A percentile compares a stretch with the other conserved stretches of the same genome.
Evolutionary conservation across 1,140 invertebrate species (phyloP).

Genomic region (Vanessa atalanta): DNA sequence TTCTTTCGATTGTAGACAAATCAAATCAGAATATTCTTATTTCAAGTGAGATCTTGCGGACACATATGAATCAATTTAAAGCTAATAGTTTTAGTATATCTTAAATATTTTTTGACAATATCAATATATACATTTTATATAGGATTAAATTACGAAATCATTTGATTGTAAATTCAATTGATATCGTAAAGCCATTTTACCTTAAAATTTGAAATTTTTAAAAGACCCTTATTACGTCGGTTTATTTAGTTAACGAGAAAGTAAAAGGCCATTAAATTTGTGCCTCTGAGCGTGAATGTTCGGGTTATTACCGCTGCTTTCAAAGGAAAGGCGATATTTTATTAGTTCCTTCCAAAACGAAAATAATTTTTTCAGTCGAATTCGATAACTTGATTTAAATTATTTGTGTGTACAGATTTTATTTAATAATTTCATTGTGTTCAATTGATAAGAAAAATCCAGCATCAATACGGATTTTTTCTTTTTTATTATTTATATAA

Average conservation of each 20-base stretch:
- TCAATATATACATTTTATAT: too few species aligned
- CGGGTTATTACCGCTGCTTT: conserved; percentile 21
- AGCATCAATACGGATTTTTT: too few species aligned
- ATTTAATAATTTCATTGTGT: too few species aligned
- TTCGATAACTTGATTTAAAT: too few species aligned
- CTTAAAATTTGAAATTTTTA: conserved; percentile 11
- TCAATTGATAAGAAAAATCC: too few species aligned
- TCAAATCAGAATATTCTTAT: background rate
- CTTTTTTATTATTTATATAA: too few species aligned
- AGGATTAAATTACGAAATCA: background rate
- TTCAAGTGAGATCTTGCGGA: background rate
- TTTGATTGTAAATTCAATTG: background rate
- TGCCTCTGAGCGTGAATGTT: conserved; percentile 15
- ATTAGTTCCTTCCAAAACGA: background rate
- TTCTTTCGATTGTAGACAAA: conserved; percentile 23
- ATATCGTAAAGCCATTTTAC: conserved; percentile 10
- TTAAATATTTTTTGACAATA: too few species aligned
- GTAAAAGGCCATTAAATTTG: conserved; percentile 29
- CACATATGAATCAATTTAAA: too few species aligned
- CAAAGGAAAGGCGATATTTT: background rate
- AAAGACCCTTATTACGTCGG: conserved; percentile 15
- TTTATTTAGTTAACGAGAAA: conserved; percentile 21
- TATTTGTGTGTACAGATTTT: too few species aligned
- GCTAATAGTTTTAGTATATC: too few species aligned
- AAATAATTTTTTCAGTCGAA: too few species aligned